Evolutionary conservation across 2,113 vertebrate species (phyloP).

Genomic region (Pipa parva): DNA sequence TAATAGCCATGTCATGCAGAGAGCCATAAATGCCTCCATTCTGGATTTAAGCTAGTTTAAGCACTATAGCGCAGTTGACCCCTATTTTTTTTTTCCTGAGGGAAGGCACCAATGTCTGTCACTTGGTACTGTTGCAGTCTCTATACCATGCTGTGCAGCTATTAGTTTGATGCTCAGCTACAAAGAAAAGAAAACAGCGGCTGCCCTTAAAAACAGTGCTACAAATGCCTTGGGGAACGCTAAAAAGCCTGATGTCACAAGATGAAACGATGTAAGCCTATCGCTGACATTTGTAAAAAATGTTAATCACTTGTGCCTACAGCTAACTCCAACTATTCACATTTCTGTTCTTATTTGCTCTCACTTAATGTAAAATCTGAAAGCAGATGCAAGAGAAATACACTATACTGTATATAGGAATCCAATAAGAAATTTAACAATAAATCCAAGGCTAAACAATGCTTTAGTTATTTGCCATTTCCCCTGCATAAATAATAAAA

Average conservation of each 20-base stretch:
- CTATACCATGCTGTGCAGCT: slow-evolving; percentile 63
- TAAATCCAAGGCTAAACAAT: too few species aligned
- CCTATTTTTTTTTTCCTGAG: slow-evolving; percentile 61
- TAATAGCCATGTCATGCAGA: slow-evolving; percentile 47
- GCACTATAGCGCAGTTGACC: slow-evolving; percentile 55
- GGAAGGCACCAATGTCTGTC: slow-evolving; percentile 68
- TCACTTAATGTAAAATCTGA: not conserved
- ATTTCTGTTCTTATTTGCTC: not conserved
- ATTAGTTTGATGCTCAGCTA: slow-evolving; percentile 71
- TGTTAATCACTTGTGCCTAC: slow-evolving; percentile 51
- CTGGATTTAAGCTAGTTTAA: slow-evolving; percentile 46
- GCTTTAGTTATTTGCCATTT: too few species aligned
- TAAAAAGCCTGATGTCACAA: slow-evolving; percentile 61
- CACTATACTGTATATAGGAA: too few species aligned
- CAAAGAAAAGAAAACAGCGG: slow-evolving; percentile 53
- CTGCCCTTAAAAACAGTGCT: slow-evolving; percentile 64
- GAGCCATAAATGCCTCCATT: slow-evolving; percentile 52
- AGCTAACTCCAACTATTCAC: not conserved
- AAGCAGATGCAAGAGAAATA: too few species aligned
- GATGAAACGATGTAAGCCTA: slow-evolving; percentile 51
- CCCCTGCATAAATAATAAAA: too few species aligned
- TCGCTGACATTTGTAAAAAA: slow-evolving; percentile 50
- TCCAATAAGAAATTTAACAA: too few species aligned
- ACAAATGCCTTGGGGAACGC: slow-evolving; percentile 72
- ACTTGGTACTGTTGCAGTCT: slow-evolving; percentile 55